Conservation (phyloP, 37 sponge, comb jelly and placozoan genomes). For the Ianthella basta region DNA sequence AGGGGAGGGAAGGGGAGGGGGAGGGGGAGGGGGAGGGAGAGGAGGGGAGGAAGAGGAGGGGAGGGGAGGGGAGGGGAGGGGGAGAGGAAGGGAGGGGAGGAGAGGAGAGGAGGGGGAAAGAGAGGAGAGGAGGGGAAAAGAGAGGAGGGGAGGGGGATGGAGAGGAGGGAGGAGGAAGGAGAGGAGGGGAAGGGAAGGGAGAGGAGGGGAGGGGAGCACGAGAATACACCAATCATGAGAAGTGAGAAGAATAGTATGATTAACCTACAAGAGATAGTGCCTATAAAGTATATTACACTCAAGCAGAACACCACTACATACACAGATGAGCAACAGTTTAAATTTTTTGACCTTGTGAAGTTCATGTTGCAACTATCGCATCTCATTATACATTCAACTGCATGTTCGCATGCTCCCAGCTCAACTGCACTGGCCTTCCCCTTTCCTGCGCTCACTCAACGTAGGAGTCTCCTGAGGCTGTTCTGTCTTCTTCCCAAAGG, state of each 20-base stretch:
- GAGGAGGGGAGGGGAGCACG: neutral
- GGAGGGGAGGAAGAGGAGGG: conserved; percentile 3
- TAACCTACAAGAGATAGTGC: too few relatives aligned
- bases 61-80: neutral
- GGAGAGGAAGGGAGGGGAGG: neutral
- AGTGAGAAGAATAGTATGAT: neutral
- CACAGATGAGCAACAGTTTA: too few relatives aligned
- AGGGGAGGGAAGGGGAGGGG: conserved; percentile 20
- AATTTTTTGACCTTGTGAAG: too few relatives aligned
- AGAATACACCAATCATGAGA: neutral
- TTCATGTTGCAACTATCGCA: too few relatives aligned
- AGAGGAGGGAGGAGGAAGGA: neutral
- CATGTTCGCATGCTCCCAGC: too few relatives aligned
- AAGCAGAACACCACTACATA: too few relatives aligned
- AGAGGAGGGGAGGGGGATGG: neutral
- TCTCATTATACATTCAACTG: too few relatives aligned
- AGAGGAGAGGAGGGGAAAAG: neutral
- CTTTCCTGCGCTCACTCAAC: conserved; percentile 44
- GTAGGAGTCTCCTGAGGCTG: conserved; percentile 48
- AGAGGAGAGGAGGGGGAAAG: neutral
- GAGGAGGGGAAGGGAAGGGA: neutral
- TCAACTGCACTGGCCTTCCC: too few relatives aligned
- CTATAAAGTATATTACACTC: too few relatives aligned
- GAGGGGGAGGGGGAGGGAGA: conserved; percentile 39
- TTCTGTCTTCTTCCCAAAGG: conserved; percentile 43